Percentiles rank a stretch among this genome's conserved stretches.
Conservation (phyloP, 2,797 vertebrate genomes). For the Thripadectes ignobilis region DNA sequence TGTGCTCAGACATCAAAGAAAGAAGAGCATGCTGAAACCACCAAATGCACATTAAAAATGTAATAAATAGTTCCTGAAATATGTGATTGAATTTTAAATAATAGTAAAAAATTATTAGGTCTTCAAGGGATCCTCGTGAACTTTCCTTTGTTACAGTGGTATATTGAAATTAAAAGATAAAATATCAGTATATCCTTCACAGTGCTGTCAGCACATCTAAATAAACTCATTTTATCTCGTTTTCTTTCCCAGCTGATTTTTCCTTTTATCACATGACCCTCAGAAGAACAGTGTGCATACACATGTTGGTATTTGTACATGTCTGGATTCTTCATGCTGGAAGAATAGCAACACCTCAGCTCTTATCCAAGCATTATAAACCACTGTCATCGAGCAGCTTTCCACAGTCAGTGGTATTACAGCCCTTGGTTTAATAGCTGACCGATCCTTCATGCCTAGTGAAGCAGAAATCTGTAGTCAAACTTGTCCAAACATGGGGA, state of each 20-base stretch:
- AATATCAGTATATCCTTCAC: not conserved
- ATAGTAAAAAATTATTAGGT: not conserved
- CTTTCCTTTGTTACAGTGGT: not conserved
- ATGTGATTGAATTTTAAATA: not conserved
- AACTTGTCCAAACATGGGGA: not conserved
- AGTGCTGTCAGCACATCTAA: not conserved
- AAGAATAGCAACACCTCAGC: not conserved
- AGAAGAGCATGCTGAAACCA: not conserved
- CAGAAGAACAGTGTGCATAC: not conserved
- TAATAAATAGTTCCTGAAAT: not conserved
- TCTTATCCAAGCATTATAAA: not conserved
- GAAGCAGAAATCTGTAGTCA: slow-evolving; percentile 17
- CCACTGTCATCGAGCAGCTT: not conserved
- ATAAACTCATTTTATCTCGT: not conserved
- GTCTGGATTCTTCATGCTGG: not conserved
- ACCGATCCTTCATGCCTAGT: not conserved
- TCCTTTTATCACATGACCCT: not conserved
- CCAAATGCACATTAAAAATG: not conserved
- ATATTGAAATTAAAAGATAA: not conserved
- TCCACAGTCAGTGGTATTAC: not conserved
- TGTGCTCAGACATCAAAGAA: not conserved
- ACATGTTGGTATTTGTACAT: not conserved
- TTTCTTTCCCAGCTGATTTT: not conserved
- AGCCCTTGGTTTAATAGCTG: not conserved
- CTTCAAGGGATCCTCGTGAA: not conserved